Percentiles rank a stretch among this genome's conserved stretches.
phyloP scores from a whole-genome alignment of 1,140 invertebrate genomes.

The Drosophila trapezifrons region DNA sequence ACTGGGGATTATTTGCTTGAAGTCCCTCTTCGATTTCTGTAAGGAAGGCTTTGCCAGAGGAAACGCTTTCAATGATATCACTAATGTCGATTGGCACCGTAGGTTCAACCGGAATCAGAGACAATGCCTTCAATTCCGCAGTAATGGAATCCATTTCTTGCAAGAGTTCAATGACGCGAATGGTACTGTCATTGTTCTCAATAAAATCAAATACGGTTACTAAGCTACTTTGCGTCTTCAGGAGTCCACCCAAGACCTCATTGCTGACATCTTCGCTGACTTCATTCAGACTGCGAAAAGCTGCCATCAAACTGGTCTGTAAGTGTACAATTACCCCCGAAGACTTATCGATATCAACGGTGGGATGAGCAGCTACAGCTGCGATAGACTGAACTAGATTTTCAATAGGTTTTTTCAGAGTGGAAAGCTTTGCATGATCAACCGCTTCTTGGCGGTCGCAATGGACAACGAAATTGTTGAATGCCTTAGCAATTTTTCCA shows the following conservation, averaged over 20 bases:
- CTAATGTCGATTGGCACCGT: constrained; percentile 50
- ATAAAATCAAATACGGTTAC: constrained; percentile 77
- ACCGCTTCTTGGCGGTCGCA: constrained; percentile 15
- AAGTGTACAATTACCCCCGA: constrained; percentile 63
- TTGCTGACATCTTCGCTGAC: constrained; percentile 53
- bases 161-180: constrained; percentile 73
- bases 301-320: constrained; percentile 71
- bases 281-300: constrained; percentile 72
- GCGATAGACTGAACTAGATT: constrained; percentile 47
- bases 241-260: constrained; percentile 38
- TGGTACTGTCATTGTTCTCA: constrained; percentile 64
- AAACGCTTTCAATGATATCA: constrained; percentile 62
- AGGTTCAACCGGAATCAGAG: constrained; percentile 4
- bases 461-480: constrained; percentile 38
- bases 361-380: constrained; percentile 44
- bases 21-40: constrained; percentile 67
- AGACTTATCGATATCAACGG: constrained; percentile 72
- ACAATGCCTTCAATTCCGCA: constrained; percentile 54
- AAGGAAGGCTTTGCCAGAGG: constrained; percentile 63
- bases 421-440: constrained; percentile 22
- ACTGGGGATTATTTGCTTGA: constrained; percentile 50
- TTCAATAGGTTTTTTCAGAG: constrained; percentile 43
- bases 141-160: constrained; percentile 77
- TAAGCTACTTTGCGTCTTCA: constrained; percentile 63
- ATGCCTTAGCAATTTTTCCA: constrained; percentile 57